Evolutionary conservation across 2,113 vertebrate species (phyloP).

Genomic region (Colius striatus): DNA sequence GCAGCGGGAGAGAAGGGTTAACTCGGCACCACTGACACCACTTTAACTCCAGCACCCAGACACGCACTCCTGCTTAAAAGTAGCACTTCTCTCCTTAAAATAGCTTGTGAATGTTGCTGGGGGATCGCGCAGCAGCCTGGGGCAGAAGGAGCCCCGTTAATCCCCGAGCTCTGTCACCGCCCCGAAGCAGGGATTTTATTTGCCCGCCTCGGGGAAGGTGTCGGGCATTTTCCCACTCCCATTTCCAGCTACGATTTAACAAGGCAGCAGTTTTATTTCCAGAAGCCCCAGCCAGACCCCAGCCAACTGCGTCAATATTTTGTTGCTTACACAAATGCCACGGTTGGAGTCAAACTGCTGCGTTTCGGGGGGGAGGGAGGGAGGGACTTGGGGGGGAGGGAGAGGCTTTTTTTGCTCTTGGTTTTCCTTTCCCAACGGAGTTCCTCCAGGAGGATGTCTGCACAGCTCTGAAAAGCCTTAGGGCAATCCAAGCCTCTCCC

Average conservation of each 20-base stretch:
- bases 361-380: background rate
- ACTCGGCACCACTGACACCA: conserved; percentile 38
- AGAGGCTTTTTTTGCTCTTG: conserved; percentile 18
- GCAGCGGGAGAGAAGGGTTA: conserved; percentile 40
- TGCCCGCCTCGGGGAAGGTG: conserved; percentile 72
- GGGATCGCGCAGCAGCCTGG: conserved; percentile 50
- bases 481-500: background rate
- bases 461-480: background rate
- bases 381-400: background rate
- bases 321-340: conserved; percentile 69
- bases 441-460: conserved; percentile 20
- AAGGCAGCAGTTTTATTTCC: conserved; percentile 78
- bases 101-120: conserved; percentile 67
- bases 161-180: conserved; percentile 64
- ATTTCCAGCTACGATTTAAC: conserved; percentile 65
- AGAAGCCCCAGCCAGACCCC: conserved; percentile 53
- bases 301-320: conserved; percentile 76
- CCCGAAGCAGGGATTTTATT: conserved; percentile 68
- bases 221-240: conserved; percentile 69
- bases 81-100: conserved; percentile 79
- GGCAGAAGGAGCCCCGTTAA: conserved; percentile 73
- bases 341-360: conserved; percentile 46
- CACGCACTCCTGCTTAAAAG: conserved; percentile 60
- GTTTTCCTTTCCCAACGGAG: background rate
- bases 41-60: conserved; percentile 43